Conservation (phyloP, 2,888 invertebrate species). For the Drosophila siamana region DNA sequence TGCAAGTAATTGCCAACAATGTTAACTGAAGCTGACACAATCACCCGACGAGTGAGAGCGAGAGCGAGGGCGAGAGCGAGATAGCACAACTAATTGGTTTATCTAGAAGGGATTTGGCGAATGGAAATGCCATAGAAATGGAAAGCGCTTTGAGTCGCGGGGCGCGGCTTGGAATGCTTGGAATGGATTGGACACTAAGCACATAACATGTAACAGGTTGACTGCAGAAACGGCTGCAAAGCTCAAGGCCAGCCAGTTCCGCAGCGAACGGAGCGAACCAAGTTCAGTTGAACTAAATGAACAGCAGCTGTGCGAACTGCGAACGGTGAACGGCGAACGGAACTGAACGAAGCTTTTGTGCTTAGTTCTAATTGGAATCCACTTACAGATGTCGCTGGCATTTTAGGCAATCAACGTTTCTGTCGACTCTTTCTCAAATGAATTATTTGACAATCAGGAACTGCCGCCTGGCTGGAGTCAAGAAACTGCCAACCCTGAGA, state of each 20-base stretch:
- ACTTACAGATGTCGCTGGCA: slow-evolving; percentile 45
- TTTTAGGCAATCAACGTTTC: slow-evolving; percentile 13
- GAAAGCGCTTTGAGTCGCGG: slow-evolving; percentile 35
- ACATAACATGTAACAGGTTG: slow-evolving; percentile 50
- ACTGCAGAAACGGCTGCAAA: slow-evolving; percentile 42
- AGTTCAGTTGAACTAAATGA: not conserved
- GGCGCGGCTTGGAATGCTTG: slow-evolving; percentile 32
- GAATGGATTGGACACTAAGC: slow-evolving; percentile 27
- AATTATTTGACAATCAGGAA: slow-evolving; percentile 12
- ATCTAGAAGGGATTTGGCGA: slow-evolving; percentile 39
- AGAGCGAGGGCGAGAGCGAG: not conserved
- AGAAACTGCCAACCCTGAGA: slow-evolving; percentile 74
- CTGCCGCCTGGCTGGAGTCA: slow-evolving; percentile 50
- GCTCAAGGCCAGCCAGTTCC: slow-evolving; percentile 45
- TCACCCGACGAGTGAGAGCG: slow-evolving; percentile 12
- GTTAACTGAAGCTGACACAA: slow-evolving; percentile 19
- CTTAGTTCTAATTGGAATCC: slow-evolving; percentile 38
- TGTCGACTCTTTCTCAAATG: not conserved
- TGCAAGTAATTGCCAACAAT: slow-evolving; percentile 17
- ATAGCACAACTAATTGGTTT: not conserved
- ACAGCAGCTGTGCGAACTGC: too few species aligned
- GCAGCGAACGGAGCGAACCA: slow-evolving; percentile 9
- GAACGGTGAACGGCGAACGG: not conserved
- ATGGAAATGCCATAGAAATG: slow-evolving; percentile 48
- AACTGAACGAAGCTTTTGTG: slow-evolving; percentile 10